Conservation (phyloP, 2,888 invertebrate species). For the Nineta flava region DNA sequence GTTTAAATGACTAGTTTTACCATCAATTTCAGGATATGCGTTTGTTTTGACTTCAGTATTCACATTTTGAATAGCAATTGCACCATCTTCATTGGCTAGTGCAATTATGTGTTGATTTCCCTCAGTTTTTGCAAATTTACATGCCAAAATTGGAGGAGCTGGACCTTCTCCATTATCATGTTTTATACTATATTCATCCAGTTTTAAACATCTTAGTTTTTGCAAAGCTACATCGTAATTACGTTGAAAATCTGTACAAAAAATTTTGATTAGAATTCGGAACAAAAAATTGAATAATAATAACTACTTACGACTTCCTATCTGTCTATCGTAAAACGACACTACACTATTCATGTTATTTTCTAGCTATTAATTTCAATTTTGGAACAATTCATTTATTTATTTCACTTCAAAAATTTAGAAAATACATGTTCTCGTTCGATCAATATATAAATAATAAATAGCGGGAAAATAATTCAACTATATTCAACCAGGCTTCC, state of each 20-base stretch:
- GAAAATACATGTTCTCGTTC: not conserved
- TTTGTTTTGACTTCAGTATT: not conserved
- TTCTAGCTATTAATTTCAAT: not conserved
- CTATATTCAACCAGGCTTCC: too few species aligned
- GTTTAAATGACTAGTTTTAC: constrained; percentile 49
- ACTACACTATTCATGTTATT: not conserved
- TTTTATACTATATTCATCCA: constrained; percentile 39
- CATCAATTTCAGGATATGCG: not conserved
- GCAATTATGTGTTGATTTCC: constrained; percentile 58
- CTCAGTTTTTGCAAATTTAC: constrained; percentile 51
- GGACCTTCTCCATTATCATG: constrained; percentile 36
- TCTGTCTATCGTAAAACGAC: constrained; percentile 16
- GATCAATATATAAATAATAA: not conserved
- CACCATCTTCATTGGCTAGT: constrained; percentile 76
- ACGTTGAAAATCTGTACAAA: constrained; percentile 31
- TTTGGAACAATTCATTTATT: not conserved
- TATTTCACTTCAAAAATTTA: not conserved
- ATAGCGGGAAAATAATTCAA: not conserved
- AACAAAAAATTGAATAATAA: not conserved
- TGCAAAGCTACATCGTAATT: constrained; percentile 47
- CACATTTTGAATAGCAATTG: constrained; percentile 39
- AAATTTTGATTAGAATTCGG: constrained; percentile 14
- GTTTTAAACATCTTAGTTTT: constrained; percentile 42
- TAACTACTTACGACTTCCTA: constrained; percentile 15
- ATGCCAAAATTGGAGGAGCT: constrained; percentile 64